Percentiles rank a stretch among this genome's conserved stretches.
Conservation (phyloP, 2,113 vertebrate species). For the Sialia sialis region DNA sequence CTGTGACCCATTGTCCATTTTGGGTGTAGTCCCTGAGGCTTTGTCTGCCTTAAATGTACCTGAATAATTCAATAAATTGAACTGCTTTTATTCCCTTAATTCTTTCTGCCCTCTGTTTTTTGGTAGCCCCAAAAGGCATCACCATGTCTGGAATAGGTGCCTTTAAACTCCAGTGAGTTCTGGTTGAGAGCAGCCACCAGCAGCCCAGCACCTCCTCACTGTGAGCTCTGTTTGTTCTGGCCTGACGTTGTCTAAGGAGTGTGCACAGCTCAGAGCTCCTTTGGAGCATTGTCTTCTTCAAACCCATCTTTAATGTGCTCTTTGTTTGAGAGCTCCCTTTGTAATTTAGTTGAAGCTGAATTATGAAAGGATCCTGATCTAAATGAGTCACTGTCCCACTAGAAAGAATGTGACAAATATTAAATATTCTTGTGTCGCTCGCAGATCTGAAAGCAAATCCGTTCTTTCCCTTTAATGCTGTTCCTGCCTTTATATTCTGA, state of each 20-base stretch:
- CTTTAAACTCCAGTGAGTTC: neutral
- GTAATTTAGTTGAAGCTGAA: neutral
- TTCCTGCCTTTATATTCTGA: conserved; percentile 8
- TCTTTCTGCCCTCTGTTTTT: neutral
- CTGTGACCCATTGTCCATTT: neutral
- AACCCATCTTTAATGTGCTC: neutral
- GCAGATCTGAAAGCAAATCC: conserved; percentile 6
- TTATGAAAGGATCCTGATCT: conserved; percentile 35
- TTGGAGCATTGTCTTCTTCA: neutral
- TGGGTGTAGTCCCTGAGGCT: neutral
- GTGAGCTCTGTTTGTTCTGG: neutral
- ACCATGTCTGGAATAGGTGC: neutral
- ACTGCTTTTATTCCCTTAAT: neutral
- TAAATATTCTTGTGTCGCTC: neutral
- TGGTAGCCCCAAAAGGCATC: neutral
- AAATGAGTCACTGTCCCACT: conserved; percentile 25
- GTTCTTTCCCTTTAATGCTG: neutral
- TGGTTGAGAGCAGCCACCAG: neutral
- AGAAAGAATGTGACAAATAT: neutral
- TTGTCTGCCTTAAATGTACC: neutral
- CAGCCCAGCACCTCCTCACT: neutral
- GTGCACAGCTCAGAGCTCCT: neutral
- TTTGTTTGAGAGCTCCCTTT: conserved; percentile 16
- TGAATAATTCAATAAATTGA: neutral
- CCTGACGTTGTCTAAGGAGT: neutral